Conservation (phyloP, 2,113 vertebrate genomes). For the Nothobranchius furzeri region DNA sequence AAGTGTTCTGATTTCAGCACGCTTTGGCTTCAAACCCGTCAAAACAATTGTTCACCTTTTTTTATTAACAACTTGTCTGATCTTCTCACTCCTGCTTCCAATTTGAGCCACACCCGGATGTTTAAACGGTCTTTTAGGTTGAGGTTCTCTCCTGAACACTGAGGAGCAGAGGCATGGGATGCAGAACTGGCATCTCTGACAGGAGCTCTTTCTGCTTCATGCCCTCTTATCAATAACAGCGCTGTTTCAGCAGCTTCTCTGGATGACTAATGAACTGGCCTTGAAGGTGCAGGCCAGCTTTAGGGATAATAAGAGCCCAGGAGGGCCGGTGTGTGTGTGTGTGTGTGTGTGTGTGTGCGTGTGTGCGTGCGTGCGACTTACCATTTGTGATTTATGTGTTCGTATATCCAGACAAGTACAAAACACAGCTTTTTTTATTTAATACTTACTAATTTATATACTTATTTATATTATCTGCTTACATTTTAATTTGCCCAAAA, state of each 20-base stretch:
- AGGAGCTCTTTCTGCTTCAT: constrained; percentile 58
- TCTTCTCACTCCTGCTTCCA: neutral
- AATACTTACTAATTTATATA: neutral
- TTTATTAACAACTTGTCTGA: neutral
- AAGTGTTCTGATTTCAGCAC: neutral
- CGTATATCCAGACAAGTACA: neutral
- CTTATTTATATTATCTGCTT: too few relatives aligned
- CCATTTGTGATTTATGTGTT: neutral
- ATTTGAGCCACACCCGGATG: constrained; percentile 35
- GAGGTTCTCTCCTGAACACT: constrained; percentile 23
- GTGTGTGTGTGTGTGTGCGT: neutral
- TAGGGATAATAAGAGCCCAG: constrained; percentile 64
- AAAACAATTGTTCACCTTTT: constrained; percentile 3
- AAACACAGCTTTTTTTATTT: constrained; percentile 1
- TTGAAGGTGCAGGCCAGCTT: constrained; percentile 55
- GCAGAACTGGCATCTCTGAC: constrained; percentile 34
- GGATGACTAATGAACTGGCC: constrained; percentile 61
- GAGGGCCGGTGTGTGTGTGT: constrained; percentile 29
- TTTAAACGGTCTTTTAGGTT: constrained; percentile 36
- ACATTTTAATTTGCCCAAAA: too few relatives aligned
- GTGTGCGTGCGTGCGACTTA: neutral
- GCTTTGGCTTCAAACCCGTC: neutral
- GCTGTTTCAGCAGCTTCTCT: constrained; percentile 39
- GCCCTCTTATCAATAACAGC: constrained; percentile 44
- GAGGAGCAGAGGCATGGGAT: neutral